Conservation (phyloP, 2,113 vertebrate genomes). For the Todiramphus saurophagus region DNA sequence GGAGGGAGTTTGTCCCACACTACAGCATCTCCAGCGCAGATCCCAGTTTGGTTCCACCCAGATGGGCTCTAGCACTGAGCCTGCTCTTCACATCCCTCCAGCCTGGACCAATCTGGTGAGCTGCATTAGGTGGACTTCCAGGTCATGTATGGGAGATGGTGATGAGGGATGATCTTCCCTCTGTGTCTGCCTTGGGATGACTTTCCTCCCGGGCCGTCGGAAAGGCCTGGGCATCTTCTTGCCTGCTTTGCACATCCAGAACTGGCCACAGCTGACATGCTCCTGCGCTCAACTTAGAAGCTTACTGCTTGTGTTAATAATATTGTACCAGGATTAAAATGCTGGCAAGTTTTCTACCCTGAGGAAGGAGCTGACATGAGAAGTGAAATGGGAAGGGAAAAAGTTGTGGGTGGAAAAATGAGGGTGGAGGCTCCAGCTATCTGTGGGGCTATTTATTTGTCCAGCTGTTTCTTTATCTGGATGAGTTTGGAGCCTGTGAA, state of each 20-base stretch:
- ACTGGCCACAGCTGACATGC: neutral
- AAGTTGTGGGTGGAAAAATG: conserved; percentile 50
- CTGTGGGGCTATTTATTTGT: conserved; percentile 45
- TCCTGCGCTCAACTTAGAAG: neutral
- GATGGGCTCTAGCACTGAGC: neutral
- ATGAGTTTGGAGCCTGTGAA: conserved; percentile 11
- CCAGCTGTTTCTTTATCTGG: conserved; percentile 56
- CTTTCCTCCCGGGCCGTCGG: neutral
- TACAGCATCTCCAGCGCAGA: accelerated
- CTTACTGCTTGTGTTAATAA: neutral
- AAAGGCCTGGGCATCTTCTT: neutral
- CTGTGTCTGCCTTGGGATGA: neutral
- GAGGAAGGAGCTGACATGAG: neutral
- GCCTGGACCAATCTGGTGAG: neutral
- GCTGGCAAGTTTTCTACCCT: neutral
- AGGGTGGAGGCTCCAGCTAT: conserved; percentile 42
- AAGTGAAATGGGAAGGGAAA: conserved; percentile 13
- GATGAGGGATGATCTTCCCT: accelerated
- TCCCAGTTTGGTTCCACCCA: neutral
- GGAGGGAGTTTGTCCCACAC: neutral
- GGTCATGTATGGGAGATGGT: neutral
- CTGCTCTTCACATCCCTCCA: neutral
- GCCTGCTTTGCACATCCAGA: neutral
- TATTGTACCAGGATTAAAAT: neutral
- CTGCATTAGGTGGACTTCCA: neutral